phyloP scores from a whole-genome alignment of 2,113 vertebrate species.

The Lophochroa leadbeateri region DNA sequence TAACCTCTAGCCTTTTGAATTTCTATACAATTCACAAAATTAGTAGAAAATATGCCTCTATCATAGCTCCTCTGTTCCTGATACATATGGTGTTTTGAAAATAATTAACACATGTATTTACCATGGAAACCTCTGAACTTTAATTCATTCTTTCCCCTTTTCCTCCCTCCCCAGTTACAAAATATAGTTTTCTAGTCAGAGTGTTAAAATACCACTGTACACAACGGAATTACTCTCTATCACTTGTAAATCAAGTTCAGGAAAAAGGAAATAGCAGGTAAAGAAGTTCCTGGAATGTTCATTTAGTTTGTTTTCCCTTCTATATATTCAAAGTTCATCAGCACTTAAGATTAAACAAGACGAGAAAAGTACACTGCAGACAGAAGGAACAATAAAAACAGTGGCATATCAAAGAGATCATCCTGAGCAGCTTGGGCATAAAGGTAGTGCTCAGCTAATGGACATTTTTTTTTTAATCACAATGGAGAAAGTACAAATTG shows the following conservation, averaged over 20 bases:
- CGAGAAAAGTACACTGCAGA: background rate
- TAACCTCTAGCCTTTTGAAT: background rate
- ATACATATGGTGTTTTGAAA: background rate
- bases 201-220: background rate
- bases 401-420: background rate
- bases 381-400: accelerated
- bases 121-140: background rate
- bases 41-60: background rate
- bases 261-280: background rate
- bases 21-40: background rate
- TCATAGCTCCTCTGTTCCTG: background rate
- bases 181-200: background rate
- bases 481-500: background rate
- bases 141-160: background rate
- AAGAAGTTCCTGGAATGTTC: background rate
- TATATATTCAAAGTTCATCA: background rate
- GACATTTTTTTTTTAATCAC: background rate
- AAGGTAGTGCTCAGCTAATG: background rate
- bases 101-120: background rate
- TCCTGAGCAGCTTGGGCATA: background rate
- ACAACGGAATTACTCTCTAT: background rate
- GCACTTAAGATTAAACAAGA: background rate
- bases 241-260: background rate
- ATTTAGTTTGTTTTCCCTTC: background rate
- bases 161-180: background rate